Conservation (phyloP, 2,113 vertebrate species). For the Tylochromis polylepis region DNA sequence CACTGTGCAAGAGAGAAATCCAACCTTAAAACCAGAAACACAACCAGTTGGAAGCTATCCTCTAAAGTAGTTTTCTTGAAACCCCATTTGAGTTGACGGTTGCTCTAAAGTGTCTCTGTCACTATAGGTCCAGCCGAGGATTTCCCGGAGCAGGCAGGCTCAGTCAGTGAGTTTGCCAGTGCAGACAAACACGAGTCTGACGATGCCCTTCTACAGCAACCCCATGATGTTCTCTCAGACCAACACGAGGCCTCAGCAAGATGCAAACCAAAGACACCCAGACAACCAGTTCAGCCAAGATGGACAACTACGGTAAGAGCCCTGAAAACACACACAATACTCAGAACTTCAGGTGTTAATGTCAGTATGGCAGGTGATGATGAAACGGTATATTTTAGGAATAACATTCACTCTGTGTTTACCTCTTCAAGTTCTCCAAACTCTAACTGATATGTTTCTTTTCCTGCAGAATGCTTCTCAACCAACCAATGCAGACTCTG, state of each 20-base stretch:
- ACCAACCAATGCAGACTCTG: constrained; percentile 74
- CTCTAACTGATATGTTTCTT: background rate
- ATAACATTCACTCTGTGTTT: background rate
- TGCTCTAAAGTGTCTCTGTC: background rate
- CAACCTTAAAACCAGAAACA: background rate
- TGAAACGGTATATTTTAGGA: background rate
- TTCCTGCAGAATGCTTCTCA: constrained; percentile 74
- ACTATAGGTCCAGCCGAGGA: constrained; percentile 59
- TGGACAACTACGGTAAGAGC: constrained; percentile 72
- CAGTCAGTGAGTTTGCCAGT: constrained; percentile 63
- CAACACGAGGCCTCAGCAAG: constrained; percentile 58
- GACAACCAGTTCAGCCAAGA: constrained; percentile 70
- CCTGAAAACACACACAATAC: background rate
- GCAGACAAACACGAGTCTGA: constrained; percentile 69
- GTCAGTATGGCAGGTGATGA: background rate
- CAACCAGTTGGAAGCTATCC: background rate
- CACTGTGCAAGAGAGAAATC: background rate
- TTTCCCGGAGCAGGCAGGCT: constrained; percentile 49
- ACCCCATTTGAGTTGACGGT: background rate
- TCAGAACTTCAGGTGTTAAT: background rate
- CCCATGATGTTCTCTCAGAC: constrained; percentile 77
- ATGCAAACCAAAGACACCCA: constrained; percentile 69
- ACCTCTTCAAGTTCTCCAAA: background rate
- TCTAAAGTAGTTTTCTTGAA: background rate
- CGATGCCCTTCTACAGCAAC: constrained; percentile 78